phyloP scores from a whole-genome alignment of 1,140 invertebrate species.

The Charaxes varanes region DNA sequence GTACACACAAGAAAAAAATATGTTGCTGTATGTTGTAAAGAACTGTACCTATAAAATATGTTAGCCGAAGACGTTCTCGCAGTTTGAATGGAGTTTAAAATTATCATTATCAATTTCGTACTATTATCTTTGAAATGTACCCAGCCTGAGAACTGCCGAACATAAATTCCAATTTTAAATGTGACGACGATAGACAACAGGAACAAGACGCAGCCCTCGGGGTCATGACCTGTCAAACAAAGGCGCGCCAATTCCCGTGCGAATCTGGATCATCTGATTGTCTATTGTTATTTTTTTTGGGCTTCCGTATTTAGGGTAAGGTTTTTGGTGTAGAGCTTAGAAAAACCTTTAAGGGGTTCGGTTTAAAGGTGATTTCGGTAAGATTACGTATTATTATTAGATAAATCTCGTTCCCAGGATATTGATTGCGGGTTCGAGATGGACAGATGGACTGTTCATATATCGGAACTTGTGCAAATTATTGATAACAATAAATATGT shows the following conservation, averaged over 20 bases:
- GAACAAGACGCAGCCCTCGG: conserved; percentile 24
- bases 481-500: background rate
- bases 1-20: too few relatives aligned
- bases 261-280: conserved; percentile 56
- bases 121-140: too few relatives aligned
- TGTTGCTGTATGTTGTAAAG: too few relatives aligned
- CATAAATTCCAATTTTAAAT: conserved; percentile 14
- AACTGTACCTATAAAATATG: too few relatives aligned
- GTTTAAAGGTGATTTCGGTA: background rate
- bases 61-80: too few relatives aligned
- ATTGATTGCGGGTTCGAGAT: conserved; percentile 3
- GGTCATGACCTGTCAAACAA: conserved; percentile 43
- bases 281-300: conserved; percentile 45
- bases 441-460: conserved; percentile 8
- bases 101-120: too few relatives aligned
- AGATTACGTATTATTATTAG: conserved; percentile 1
- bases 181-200: conserved; percentile 1
- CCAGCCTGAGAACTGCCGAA: too few relatives aligned
- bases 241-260: conserved; percentile 42
- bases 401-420: conserved; percentile 7
- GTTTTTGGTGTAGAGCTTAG: background rate
- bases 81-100: too few relatives aligned
- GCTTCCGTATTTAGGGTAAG: conserved; percentile 10
- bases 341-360: background rate
- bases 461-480: background rate